A percentile compares a stretch with the other conserved stretches of the same genome.
Conservation (phyloP, 2,888 invertebrate genomes). For the Stomorhina lunata region DNA sequence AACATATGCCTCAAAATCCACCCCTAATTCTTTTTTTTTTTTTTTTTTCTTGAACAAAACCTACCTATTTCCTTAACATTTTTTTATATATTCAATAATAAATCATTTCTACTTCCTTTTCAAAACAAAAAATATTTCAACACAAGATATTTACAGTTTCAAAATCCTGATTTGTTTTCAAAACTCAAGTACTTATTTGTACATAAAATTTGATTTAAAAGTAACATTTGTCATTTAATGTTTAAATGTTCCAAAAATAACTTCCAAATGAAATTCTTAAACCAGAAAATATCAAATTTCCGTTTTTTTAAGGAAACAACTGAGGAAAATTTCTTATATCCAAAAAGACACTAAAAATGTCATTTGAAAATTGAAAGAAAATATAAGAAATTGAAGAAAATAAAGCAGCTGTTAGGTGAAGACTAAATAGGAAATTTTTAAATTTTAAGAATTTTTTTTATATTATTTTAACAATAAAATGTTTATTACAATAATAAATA, state of each 20-base stretch:
- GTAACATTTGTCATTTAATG: constrained; percentile 25
- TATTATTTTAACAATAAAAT: too few relatives aligned
- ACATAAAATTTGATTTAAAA: background rate
- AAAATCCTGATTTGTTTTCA: background rate
- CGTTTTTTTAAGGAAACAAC: background rate
- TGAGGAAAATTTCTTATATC: background rate
- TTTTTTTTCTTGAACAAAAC: too few relatives aligned
- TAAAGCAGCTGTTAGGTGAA: too few relatives aligned
- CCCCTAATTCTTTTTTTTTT: too few relatives aligned
- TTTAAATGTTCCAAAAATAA: background rate
- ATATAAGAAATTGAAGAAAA: too few relatives aligned
- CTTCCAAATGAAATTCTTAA: too few relatives aligned
- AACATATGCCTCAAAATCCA: background rate
- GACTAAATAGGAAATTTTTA: too few relatives aligned
- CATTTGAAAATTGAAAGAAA: too few relatives aligned
- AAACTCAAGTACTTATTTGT: background rate
- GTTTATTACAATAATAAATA: too few relatives aligned
- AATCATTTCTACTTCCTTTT: constrained; percentile 11
- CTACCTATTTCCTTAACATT: background rate
- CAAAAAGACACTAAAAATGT: too few relatives aligned
- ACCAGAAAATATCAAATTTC: constrained; percentile 58
- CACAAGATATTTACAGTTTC: background rate
- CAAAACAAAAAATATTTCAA: background rate
- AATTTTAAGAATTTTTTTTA: too few relatives aligned
- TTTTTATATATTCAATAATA: background rate